Conservation (phyloP, 2,888 invertebrate genomes). For the Aspidiotus destructor region DNA sequence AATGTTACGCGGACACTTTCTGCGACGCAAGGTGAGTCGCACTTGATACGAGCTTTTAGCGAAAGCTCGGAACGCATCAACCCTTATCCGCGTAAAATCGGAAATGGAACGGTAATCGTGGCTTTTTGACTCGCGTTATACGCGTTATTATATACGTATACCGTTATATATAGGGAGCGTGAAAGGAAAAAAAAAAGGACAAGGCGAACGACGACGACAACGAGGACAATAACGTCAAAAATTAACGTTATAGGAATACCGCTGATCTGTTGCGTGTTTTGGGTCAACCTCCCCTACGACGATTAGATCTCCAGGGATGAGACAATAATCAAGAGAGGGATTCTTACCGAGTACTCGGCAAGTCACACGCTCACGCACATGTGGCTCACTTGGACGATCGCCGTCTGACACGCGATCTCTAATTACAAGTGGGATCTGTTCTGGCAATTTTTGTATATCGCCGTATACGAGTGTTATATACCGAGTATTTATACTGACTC, state of each 20-base stretch:
- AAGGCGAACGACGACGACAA: not conserved
- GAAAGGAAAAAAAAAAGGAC: not conserved
- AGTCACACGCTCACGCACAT: slow-evolving; percentile 25
- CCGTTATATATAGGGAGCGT: too few species aligned
- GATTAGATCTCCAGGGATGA: slow-evolving; percentile 28
- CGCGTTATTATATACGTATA: not conserved
- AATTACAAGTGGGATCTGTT: slow-evolving; percentile 24
- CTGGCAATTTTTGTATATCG: slow-evolving; percentile 4
- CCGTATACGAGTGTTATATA: not conserved
- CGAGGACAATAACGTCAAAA: not conserved
- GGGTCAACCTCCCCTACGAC: slow-evolving; percentile 20
- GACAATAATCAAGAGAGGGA: slow-evolving; percentile 16
- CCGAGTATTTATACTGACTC: not conserved
- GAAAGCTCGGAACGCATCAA: too few species aligned
- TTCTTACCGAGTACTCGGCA: slow-evolving; percentile 14
- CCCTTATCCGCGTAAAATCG: not conserved
- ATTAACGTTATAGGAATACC: slow-evolving; percentile 12
- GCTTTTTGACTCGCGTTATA: not conserved
- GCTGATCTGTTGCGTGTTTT: slow-evolving; percentile 26
- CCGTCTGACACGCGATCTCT: slow-evolving; percentile 26
- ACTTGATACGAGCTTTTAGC: too few species aligned
- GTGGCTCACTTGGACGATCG: not conserved
- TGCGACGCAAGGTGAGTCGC: too few species aligned
- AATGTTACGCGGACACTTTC: too few species aligned
- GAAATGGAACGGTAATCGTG: not conserved